Evolutionary conservation across 1,140 invertebrate species (phyloP).

Genomic region (Caenorhabditis tropicalis): DNA sequence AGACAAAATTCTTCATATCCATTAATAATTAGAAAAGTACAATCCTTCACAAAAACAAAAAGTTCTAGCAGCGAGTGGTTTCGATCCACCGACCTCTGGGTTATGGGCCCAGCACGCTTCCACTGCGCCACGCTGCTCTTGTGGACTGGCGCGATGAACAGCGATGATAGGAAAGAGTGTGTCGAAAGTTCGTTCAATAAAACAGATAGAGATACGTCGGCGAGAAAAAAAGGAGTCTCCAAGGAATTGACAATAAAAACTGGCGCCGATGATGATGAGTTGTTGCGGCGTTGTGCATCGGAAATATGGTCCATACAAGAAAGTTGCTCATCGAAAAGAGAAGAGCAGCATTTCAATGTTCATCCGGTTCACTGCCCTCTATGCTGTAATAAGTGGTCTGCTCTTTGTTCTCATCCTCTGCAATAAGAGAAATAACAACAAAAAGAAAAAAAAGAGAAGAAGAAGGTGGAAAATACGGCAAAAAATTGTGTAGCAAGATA

Average conservation of each 20-base stretch:
- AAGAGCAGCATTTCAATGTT: conserved; percentile 33
- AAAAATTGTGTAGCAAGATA: background rate
- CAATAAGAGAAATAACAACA: conserved; percentile 16
- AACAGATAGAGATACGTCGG: background rate
- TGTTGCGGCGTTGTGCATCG: background rate
- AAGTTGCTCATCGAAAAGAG: conserved; percentile 11
- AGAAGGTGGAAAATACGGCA: background rate
- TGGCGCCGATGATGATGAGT: background rate
- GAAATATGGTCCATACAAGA: conserved; percentile 2
- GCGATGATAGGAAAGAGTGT: background rate
- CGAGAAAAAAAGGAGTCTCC: background rate
- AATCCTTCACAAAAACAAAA: background rate
- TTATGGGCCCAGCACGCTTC: conserved; percentile 98
- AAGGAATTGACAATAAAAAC: conserved; percentile 12
- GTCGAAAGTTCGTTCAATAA: background rate
- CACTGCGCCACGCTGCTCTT: conserved; percentile 92
- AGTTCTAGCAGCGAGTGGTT: conserved; percentile 86
- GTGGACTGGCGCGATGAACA: too few species aligned
- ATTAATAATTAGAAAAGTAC: too few species aligned
- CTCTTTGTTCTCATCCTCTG: conserved; percentile 15
- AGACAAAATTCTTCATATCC: too few species aligned
- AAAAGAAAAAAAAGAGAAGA: background rate
- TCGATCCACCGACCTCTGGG: conserved; percentile 95
- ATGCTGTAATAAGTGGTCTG: conserved; percentile 27
- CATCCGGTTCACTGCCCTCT: conserved; percentile 36